These are phyloP conservation scores for Chironomus striatipennis DNA, from an alignment of 1,140 invertebrate species.

Conservation along the genomic window DNA sequence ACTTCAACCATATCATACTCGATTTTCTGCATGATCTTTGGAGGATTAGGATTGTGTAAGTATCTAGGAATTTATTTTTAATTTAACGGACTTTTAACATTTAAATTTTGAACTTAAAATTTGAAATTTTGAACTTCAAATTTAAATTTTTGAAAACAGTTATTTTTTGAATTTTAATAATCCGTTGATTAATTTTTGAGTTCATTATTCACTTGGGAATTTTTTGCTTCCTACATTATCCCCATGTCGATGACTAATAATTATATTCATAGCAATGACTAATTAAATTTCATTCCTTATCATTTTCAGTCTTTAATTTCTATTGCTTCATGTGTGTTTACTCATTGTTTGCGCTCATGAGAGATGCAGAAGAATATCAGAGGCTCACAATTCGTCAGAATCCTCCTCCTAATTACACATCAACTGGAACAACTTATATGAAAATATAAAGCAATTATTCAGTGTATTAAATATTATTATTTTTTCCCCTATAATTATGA, in stretches of 20 bases:
- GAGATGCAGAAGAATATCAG: conserved; percentile 21
- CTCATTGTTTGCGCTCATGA: background rate
- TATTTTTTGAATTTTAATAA: no score
- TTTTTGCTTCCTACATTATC: no score
- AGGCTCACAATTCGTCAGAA: background rate
- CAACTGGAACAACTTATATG: background rate
- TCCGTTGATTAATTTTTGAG: no score
- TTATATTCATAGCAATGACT: no score
- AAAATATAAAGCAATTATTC: background rate
- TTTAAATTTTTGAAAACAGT: no score
- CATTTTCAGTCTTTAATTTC: conserved; percentile 14
- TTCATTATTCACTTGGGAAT: no score
- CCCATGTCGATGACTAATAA: no score
- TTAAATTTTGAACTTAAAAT: no score
- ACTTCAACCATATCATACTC: background rate
- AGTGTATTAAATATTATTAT: background rate
- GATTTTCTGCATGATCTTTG: background rate
- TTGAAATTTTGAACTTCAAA: no score
- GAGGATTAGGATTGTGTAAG: background rate
- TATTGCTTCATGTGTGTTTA: conserved; percentile 18
- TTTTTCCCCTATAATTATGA: background rate
- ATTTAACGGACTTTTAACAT: background rate
- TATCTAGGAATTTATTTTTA: background rate
- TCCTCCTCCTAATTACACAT: background rate
- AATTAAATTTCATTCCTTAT: background rate